A percentile compares a stretch with the other conserved stretches of the same genome.
These are phyloP conservation scores for Camponotus floridanus DNA, from an alignment of 1,140 invertebrate species.

Conservation along the genomic window DNA sequence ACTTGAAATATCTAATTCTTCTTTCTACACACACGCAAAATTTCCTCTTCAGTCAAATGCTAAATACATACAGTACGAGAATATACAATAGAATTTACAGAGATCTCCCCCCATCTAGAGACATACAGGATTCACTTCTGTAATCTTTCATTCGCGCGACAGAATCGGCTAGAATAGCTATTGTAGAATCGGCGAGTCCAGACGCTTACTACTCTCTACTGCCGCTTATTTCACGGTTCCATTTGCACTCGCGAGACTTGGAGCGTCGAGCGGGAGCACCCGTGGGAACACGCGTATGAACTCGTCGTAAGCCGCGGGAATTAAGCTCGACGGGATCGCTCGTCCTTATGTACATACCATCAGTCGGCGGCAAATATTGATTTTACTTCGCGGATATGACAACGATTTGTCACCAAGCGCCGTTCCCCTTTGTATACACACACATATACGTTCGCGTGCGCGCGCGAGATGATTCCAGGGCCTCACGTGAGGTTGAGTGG, in stretches of 20 bases:
- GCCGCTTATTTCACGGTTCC: background rate
- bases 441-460: background rate
- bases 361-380: slow-evolving; percentile 79
- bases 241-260: slow-evolving; percentile 44
- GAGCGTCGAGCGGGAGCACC: slow-evolving; percentile 28
- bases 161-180: too few relatives aligned
- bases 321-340: slow-evolving; percentile 73
- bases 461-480: slow-evolving; percentile 39
- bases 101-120: background rate
- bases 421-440: slow-evolving; percentile 19
- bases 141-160: background rate
- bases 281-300: slow-evolving; percentile 57
- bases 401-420: slow-evolving; percentile 79
- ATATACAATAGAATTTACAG: background rate
- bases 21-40: background rate
- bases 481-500: slow-evolving; percentile 59
- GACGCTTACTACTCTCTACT: slow-evolving; percentile 4
- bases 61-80: background rate
- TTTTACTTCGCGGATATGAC: slow-evolving; percentile 78
- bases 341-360: slow-evolving; percentile 71
- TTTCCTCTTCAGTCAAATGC: slow-evolving; percentile 10
- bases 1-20: background rate
- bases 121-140: background rate
- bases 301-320: slow-evolving; percentile 68
- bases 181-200: background rate